Evolutionary conservation across 2,797 vertebrate genomes (phyloP).

Genomic region (Propithecus perrieri): DNA sequence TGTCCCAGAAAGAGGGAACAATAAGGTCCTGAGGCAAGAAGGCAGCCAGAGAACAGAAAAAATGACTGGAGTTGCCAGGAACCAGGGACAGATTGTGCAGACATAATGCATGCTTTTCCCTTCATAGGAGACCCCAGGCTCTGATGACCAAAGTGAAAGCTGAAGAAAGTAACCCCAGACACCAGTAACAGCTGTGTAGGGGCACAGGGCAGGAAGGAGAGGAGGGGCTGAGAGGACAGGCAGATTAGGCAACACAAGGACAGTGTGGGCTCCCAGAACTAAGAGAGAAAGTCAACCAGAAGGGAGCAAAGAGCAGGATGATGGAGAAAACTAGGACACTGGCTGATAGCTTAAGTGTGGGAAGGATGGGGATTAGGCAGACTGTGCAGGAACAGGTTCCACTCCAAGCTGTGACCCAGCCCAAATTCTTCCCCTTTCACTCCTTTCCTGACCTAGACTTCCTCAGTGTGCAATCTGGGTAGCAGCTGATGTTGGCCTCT

Average conservation of each 20-base stretch:
- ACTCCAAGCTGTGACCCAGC: not conserved
- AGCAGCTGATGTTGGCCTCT: not conserved
- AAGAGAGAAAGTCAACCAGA: constrained; percentile 15
- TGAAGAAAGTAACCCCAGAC: constrained; percentile 3
- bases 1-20: constrained; percentile 42
- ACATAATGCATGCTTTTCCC: not conserved
- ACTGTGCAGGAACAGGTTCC: not conserved
- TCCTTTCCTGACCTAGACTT: not conserved
- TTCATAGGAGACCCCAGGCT: not conserved
- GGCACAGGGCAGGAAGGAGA: not conserved
- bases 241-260: not conserved
- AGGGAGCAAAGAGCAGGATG: not conserved
- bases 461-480: not conserved
- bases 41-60: not conserved
- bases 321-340: not conserved
- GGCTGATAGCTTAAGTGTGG: not conserved
- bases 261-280: not conserved
- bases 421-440: not conserved
- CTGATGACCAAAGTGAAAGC: not conserved
- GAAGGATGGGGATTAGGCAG: not conserved
- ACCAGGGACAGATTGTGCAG: not conserved
- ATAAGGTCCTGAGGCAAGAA: constrained; percentile 40
- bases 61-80: not conserved
- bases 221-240: not conserved
- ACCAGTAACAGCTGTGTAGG: not conserved